Percentiles rank a stretch among this genome's conserved stretches.
Conservation (phyloP, 2,797 vertebrate genomes). For the Pipistrellus kuhlii region DNA sequence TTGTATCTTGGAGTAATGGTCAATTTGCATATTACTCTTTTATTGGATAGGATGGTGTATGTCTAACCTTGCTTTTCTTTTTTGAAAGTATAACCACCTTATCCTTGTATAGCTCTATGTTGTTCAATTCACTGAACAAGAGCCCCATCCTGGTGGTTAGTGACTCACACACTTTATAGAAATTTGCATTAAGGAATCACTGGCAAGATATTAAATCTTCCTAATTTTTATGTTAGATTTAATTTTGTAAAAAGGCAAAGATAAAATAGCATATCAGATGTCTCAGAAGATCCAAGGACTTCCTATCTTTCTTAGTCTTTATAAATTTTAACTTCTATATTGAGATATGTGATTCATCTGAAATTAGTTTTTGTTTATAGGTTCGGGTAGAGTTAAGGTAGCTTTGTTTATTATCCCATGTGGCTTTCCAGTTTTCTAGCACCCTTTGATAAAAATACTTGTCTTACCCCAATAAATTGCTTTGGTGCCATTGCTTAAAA, state of each 20-base stretch:
- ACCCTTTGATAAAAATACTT: conserved; percentile 35
- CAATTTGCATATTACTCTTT: too few species aligned
- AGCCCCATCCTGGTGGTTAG: background rate
- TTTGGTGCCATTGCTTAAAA: conserved; percentile 3
- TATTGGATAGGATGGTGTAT: background rate
- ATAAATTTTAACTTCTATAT: conserved; percentile 1
- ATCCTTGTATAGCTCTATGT: background rate
- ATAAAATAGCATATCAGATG: background rate
- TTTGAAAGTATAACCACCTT: background rate
- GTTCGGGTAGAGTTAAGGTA: conserved; percentile 22
- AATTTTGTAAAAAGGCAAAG: background rate
- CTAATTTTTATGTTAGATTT: conserved; percentile 14
- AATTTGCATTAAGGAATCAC: background rate
- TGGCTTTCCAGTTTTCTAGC: background rate
- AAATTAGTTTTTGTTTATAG: background rate
- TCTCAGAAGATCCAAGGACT: background rate
- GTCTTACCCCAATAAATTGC: conserved; percentile 7
- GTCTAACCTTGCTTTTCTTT: background rate
- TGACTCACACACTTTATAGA: background rate
- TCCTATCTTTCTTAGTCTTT: background rate
- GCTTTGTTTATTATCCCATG: background rate
- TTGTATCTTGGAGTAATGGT: too few species aligned
- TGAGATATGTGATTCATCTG: background rate
- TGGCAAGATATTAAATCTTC: conserved; percentile 12
- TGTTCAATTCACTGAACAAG: background rate